A percentile compares a stretch with the other conserved stretches of the same genome.
phyloP scores from a whole-genome alignment of 2,797 vertebrate species.

The Cuniculus paca region DNA sequence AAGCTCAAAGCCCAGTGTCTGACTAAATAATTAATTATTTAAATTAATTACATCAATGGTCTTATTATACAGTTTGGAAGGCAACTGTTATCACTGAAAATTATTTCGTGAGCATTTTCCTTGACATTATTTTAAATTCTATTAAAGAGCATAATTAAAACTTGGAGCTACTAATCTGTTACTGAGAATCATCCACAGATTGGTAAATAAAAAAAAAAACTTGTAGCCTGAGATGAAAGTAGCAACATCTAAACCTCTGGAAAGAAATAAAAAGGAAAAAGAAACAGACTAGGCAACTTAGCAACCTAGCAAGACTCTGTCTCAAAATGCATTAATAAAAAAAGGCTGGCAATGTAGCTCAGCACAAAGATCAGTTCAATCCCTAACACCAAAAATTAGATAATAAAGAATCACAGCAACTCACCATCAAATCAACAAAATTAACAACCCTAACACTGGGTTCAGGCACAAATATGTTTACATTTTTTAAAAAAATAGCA shows the following conservation, averaged over 20 bases:
- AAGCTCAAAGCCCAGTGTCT: background rate
- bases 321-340: background rate
- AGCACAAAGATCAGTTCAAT: background rate
- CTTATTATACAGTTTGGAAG: conserved; percentile 28
- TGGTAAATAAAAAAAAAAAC: conserved; percentile 47
- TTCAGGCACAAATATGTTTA: conserved; percentile 11
- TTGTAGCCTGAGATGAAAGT: background rate
- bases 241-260: background rate
- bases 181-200: conserved; percentile 12
- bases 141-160: conserved; percentile 79
- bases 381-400: background rate
- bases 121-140: conserved; percentile 82
- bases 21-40: background rate
- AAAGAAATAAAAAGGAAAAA: background rate
- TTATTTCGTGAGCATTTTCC: conserved; percentile 74
- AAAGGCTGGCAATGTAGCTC: background rate
- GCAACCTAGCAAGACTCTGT: background rate
- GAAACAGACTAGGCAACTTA: background rate
- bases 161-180: conserved; percentile 64
- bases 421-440: background rate
- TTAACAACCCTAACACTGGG: background rate
- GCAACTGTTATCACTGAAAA: conserved; percentile 53
- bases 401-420: background rate
- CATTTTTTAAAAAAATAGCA: background rate
- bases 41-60: background rate